Evolutionary conservation across 1,140 invertebrate species (phyloP).

Genomic region (Drosophila erecta): DNA sequence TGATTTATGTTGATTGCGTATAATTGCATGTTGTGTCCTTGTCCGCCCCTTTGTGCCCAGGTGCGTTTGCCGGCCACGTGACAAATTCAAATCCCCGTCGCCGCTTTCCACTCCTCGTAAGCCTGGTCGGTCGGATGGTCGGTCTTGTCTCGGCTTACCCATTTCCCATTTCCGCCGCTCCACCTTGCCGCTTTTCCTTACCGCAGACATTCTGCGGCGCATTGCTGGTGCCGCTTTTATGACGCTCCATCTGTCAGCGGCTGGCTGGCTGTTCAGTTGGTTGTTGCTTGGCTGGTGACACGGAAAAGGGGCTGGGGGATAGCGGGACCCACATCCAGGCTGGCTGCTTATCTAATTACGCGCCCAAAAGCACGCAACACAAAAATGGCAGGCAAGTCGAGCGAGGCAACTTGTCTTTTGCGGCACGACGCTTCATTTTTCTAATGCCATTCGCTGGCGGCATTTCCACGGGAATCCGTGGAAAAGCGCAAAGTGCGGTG

Average conservation of each 20-base stretch:
- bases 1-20: constrained; percentile 82
- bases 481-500: constrained; percentile 5
- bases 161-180: not conserved
- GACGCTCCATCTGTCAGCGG: constrained; percentile 77
- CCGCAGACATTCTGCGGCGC: constrained; percentile 68
- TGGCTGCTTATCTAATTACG: constrained; percentile 76
- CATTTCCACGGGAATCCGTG: too few species aligned
- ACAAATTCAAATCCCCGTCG: constrained; percentile 37
- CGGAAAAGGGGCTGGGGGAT: not conserved
- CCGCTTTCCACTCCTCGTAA: not conserved
- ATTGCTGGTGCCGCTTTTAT: constrained; percentile 70
- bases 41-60: constrained; percentile 43
- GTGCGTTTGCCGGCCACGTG: constrained; percentile 43
- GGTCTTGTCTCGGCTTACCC: not conserved
- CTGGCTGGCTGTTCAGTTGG: constrained; percentile 65
- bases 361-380: constrained; percentile 68
- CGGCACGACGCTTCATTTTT: constrained; percentile 77
- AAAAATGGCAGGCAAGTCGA: constrained; percentile 55
- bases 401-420: constrained; percentile 60
- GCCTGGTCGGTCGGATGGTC: too few species aligned
- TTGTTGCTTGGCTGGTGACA: constrained; percentile 59
- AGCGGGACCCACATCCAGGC: constrained; percentile 8
- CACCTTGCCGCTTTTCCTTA: constrained; percentile 21
- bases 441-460: constrained; percentile 45
- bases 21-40: constrained; percentile 76